Conservation (phyloP, 2,888 invertebrate genomes). For the Lymantria monacha region DNA sequence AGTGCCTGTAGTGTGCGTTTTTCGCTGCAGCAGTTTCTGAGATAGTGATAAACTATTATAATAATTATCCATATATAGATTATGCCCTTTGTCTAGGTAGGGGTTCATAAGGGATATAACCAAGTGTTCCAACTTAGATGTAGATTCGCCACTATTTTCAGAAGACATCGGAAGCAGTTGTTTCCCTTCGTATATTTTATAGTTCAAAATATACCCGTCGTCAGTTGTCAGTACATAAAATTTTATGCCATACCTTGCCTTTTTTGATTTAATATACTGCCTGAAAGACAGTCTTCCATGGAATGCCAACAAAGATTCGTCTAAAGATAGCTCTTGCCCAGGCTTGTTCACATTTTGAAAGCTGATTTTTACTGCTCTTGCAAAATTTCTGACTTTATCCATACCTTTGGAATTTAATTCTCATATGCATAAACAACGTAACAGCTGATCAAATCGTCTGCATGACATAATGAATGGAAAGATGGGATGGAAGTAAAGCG, state of each 20-base stretch:
- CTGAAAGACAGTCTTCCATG: conserved; percentile 1
- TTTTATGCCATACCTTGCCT: conserved; percentile 17
- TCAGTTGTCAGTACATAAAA: conserved; percentile 12
- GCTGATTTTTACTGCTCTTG: neutral
- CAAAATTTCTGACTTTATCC: conserved; percentile 1
- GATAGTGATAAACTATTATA: neutral
- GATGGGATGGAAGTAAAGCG: conserved; percentile 2
- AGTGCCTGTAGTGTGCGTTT: conserved; percentile 13
- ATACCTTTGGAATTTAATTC: conserved; percentile 1
- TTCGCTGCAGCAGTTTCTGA: neutral
- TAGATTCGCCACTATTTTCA: neutral
- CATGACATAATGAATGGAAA: conserved; percentile 2
- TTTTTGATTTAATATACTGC: conserved; percentile 6
- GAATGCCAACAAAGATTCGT: conserved; percentile 1
- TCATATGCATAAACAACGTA: conserved; percentile 1
- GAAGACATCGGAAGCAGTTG: neutral
- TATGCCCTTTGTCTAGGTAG: neutral
- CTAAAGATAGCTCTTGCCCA: conserved; percentile 3
- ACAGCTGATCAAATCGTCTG: conserved; percentile 3
- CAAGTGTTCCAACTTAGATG: neutral
- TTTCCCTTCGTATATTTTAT: conserved; percentile 11
- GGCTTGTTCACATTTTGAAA: neutral
- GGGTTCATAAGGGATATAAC: neutral
- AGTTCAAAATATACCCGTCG: conserved; percentile 19
- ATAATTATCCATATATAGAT: conserved; percentile 1